Percentiles rank a stretch among this genome's conserved stretches.
Conservation (phyloP, 2,797 vertebrate species). For the Craterocephalus amniculus region DNA sequence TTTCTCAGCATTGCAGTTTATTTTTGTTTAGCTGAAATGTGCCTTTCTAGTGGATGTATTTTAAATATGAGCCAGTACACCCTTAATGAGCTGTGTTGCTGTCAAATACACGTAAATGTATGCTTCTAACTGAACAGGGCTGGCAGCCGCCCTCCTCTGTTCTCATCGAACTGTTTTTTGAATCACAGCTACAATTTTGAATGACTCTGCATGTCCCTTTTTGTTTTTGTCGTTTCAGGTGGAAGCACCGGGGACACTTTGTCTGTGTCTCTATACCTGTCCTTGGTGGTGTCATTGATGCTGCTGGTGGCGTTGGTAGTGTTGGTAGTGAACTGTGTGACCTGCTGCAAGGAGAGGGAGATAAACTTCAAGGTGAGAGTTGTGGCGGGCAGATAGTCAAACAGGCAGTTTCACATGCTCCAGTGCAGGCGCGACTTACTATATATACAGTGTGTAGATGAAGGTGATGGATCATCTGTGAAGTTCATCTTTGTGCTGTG, state of each 20-base stretch:
- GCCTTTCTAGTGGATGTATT: conserved; percentile 44
- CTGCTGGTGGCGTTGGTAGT: conserved; percentile 85
- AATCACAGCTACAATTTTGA: conserved; percentile 8
- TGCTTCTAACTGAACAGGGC: conserved; percentile 10
- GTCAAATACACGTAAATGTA: conserved; percentile 24
- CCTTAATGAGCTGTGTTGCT: conserved; percentile 17
- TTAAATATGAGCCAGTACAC: conserved; percentile 17
- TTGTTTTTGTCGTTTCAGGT: conserved; percentile 64
- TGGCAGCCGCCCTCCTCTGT: not conserved
- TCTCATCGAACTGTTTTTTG: conserved; percentile 1
- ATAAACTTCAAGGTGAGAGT: conserved; percentile 96
- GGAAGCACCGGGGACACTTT: conserved; percentile 64
- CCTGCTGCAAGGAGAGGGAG: conserved; percentile 96
- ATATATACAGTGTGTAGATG: not conserved
- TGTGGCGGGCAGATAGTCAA: conserved; percentile 7
- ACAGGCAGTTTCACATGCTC: conserved; percentile 4
- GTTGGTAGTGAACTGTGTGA: conserved; percentile 90
- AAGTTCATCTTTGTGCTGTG: not conserved
- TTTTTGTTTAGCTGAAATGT: conserved; percentile 51
- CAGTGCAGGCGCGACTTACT: not conserved
- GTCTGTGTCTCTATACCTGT: conserved; percentile 74
- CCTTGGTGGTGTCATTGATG: conserved; percentile 86
- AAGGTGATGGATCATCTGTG: not conserved
- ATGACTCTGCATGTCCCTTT: conserved; percentile 24
- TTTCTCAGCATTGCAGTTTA: conserved; percentile 15